Conservation (phyloP, 2,888 invertebrate genomes). For the Glyphotaelius pellucidus region DNA sequence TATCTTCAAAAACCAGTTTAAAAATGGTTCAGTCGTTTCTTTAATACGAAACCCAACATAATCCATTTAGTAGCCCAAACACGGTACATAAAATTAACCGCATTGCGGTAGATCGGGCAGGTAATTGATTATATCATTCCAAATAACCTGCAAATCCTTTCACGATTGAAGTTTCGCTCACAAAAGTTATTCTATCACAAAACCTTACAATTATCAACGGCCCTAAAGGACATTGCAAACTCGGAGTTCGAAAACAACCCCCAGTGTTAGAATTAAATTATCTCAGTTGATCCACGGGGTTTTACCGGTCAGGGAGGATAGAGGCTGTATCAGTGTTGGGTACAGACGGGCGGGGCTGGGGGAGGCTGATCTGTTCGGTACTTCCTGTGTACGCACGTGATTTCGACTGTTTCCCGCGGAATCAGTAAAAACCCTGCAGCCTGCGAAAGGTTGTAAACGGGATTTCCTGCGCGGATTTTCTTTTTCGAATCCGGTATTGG, state of each 20-base stretch:
- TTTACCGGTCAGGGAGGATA: conserved; percentile 30
- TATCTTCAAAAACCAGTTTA: not conserved
- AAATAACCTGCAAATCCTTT: conserved; percentile 18
- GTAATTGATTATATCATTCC: conserved; percentile 8
- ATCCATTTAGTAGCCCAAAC: not conserved
- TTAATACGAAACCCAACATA: not conserved
- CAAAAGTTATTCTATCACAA: conserved; percentile 53
- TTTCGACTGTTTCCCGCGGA: conserved; percentile 59
- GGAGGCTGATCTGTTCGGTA: conserved; percentile 6
- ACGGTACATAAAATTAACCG: not conserved
- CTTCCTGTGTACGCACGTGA: conserved; percentile 66
- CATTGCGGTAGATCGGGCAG: not conserved
- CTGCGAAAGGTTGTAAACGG: conserved; percentile 58
- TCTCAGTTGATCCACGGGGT: conserved; percentile 66
- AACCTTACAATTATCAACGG: conserved; percentile 54
- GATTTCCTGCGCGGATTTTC: conserved; percentile 60
- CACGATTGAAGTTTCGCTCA: not conserved
- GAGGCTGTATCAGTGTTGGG: not conserved
- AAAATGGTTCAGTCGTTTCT: not conserved
- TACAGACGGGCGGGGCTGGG: conserved; percentile 22
- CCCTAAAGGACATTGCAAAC: conserved; percentile 51
- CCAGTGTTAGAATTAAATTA: conserved; percentile 66
- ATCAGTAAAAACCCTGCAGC: conserved; percentile 62
- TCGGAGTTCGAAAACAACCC: conserved; percentile 65
- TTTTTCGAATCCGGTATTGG: conserved; percentile 53